Evolutionary conservation across 2,888 invertebrate genomes (phyloP).

Genomic region (Eilema depressum): DNA sequence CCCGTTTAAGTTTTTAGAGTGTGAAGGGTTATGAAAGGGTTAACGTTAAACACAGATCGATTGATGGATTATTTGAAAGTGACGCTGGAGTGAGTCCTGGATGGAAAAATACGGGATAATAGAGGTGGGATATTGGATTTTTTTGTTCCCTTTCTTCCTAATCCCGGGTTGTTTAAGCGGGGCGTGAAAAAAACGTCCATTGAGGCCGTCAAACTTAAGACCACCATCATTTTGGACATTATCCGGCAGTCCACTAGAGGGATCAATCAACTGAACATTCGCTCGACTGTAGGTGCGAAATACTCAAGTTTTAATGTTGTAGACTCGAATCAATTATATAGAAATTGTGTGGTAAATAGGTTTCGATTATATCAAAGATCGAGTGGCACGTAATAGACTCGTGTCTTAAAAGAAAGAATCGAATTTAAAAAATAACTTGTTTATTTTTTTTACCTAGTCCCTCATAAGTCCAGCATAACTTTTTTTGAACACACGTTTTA

Average conservation of each 20-base stretch:
- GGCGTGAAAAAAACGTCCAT: neutral
- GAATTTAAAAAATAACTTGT: too few relatives aligned
- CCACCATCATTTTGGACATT: neutral
- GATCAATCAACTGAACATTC: neutral
- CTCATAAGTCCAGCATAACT: too few relatives aligned
- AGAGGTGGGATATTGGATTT: neutral
- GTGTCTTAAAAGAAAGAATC: neutral
- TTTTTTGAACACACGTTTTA: too few relatives aligned
- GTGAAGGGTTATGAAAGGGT: conserved; percentile 6
- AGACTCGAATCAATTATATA: neutral
- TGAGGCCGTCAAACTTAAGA: neutral
- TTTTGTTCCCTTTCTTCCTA: neutral
- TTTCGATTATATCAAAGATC: neutral
- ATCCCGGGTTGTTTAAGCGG: conserved; percentile 1
- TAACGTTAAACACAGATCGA: neutral
- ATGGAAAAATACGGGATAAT: neutral
- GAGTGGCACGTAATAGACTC: neutral
- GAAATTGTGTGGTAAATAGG: neutral
- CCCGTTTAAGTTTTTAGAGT: conserved; percentile 20
- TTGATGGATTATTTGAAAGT: conserved; percentile 8
- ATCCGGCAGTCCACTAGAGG: neutral
- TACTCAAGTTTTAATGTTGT: neutral
- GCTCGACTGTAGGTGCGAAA: neutral
- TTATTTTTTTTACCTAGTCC: neutral
- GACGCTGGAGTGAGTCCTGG: neutral